Evolutionary conservation across 1,140 invertebrate species (phyloP).

Genomic region (Drosophila serrata): DNA sequence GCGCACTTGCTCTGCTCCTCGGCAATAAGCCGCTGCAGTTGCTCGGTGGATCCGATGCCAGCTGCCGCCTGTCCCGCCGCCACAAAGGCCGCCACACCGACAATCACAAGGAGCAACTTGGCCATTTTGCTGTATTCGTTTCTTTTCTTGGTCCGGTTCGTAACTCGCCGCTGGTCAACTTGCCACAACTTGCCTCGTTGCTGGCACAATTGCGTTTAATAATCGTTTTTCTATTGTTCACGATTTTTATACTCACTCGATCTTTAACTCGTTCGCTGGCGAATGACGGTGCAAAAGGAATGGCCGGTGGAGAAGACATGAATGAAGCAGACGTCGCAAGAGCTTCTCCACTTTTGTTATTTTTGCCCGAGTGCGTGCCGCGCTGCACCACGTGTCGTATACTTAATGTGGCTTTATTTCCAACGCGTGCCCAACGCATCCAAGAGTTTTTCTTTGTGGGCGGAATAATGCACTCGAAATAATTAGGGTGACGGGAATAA

Average conservation of each 20-base stretch:
- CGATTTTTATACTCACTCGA: slow-evolving; percentile 85
- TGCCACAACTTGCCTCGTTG: slow-evolving; percentile 81
- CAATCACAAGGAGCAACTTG: slow-evolving; percentile 73
- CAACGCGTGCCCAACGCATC: slow-evolving; percentile 58
- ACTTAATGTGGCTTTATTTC: slow-evolving; percentile 78
- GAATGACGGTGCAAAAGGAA: slow-evolving; percentile 59
- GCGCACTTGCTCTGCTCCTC: slow-evolving; percentile 90
- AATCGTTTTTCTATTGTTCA: slow-evolving; percentile 85
- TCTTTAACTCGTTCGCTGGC: slow-evolving; percentile 64
- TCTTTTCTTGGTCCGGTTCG: slow-evolving; percentile 11
- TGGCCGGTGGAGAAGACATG: slow-evolving; percentile 79
- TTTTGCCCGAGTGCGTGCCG: slow-evolving; percentile 64
- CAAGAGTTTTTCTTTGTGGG: slow-evolving; percentile 28
- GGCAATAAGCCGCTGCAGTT: slow-evolving; percentile 90
- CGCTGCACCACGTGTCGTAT: slow-evolving; percentile 74
- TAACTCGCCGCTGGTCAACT: slow-evolving; percentile 50
- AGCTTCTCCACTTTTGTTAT: slow-evolving; percentile 45
- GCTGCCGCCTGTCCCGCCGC: slow-evolving; percentile 41
- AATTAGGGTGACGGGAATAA: neutral
- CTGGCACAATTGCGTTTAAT: slow-evolving; percentile 84
- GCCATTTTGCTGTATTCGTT: slow-evolving; percentile 58
- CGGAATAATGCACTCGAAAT: neutral
- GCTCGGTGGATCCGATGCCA: slow-evolving; percentile 86
- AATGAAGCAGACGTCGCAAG: slow-evolving; percentile 67
- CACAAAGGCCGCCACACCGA: slow-evolving; percentile 58